Evolutionary conservation across 1,140 invertebrate species (phyloP).

Genomic region (Microplitis mediator): DNA sequence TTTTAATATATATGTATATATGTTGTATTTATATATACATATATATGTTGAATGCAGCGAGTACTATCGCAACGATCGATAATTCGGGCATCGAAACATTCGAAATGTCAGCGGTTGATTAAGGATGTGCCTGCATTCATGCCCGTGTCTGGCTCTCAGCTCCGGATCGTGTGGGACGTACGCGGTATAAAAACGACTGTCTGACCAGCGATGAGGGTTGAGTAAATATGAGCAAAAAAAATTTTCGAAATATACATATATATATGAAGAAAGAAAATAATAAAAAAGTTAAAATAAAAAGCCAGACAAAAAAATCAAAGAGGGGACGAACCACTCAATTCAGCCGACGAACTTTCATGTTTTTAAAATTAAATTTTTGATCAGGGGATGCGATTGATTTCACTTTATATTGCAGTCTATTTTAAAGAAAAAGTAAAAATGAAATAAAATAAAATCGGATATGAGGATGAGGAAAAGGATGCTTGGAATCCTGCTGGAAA

Average conservation of each 20-base stretch:
- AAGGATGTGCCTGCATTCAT: conserved; percentile 23
- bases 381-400: background rate
- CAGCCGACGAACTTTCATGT: background rate
- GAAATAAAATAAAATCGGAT: background rate
- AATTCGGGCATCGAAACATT: conserved; percentile 32
- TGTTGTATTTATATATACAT: background rate
- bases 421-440: too few species aligned
- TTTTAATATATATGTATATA: background rate
- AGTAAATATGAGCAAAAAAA: conserved; percentile 1
- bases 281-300: background rate
- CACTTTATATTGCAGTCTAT: too few species aligned
- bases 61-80: conserved; percentile 28
- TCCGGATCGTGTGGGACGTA: conserved; percentile 23
- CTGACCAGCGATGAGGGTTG: background rate
- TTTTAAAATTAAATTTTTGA: conserved; percentile 7
- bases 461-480: background rate
- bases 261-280: background rate
- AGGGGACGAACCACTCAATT: background rate
- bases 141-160: background rate
- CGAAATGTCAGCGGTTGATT: conserved; percentile 31
- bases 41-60: background rate
- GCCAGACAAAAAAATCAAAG: background rate
- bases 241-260: background rate
- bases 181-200: conserved; percentile 20
- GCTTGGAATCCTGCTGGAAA: background rate